Conservation (phyloP, 2,113 vertebrate genomes). For the Erpornis zantholeuca region DNA sequence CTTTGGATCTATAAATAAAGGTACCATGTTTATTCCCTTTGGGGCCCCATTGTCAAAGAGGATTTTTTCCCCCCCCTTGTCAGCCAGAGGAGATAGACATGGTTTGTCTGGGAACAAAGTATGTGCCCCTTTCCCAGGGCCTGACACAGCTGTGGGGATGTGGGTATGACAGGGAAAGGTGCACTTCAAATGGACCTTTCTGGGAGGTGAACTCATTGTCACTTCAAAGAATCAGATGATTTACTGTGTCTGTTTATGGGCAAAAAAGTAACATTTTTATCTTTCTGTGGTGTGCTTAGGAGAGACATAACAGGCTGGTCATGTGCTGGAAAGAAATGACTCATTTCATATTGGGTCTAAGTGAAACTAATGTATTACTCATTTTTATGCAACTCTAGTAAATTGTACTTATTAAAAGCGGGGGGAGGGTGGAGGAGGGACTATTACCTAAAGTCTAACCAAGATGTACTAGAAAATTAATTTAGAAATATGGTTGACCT, state of each 20-base stretch:
- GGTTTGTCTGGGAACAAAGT: constrained; percentile 9
- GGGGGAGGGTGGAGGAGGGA: neutral
- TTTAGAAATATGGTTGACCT: constrained; percentile 52
- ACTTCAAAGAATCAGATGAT: neutral
- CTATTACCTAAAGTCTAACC: constrained; percentile 6
- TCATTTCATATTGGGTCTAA: constrained; percentile 9
- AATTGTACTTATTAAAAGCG: constrained; percentile 15
- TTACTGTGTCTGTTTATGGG: neutral
- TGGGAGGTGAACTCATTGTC: neutral
- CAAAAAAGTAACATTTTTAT: neutral
- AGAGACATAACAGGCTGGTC: constrained; percentile 34
- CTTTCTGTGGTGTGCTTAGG: neutral
- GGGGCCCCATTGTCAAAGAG: neutral
- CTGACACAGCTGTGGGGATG: neutral
- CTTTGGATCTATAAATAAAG: constrained; percentile 41
- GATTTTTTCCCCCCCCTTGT: neutral
- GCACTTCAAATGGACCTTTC: neutral
- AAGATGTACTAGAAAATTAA: constrained; percentile 38
- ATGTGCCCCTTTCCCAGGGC: constrained; percentile 27
- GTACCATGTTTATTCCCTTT: constrained; percentile 3
- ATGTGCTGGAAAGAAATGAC: constrained; percentile 53
- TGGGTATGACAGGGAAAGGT: constrained; percentile 10
- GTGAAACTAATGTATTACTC: constrained; percentile 33
- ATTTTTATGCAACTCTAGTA: constrained; percentile 57
- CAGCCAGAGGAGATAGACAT: neutral